Conservation (phyloP, 2,113 vertebrate species). For the Tylochromis polylepis region DNA sequence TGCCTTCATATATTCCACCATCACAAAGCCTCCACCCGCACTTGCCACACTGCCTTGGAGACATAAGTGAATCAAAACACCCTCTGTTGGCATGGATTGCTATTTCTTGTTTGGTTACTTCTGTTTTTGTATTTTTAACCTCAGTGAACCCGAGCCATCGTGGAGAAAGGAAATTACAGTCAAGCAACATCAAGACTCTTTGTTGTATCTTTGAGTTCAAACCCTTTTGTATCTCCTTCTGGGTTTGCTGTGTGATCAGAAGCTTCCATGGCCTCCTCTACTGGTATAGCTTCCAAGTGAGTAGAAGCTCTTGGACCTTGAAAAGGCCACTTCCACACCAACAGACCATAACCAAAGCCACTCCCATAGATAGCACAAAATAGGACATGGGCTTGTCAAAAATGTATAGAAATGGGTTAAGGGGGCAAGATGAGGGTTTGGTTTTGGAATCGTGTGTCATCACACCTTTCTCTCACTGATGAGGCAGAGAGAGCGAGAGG, state of each 20-base stretch:
- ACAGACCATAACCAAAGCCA: constrained; percentile 25
- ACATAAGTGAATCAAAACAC: constrained; percentile 26
- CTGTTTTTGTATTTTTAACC: constrained; percentile 43
- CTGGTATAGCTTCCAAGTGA: not conserved
- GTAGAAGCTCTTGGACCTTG: not conserved
- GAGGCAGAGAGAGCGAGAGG: constrained; percentile 61
- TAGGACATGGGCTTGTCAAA: constrained; percentile 54
- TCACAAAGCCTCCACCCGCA: not conserved
- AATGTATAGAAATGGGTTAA: constrained; percentile 52
- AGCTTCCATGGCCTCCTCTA: constrained; percentile 1
- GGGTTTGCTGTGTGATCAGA: constrained; percentile 22
- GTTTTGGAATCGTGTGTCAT: constrained; percentile 54
- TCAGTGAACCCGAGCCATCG: constrained; percentile 1
- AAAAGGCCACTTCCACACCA: constrained; percentile 21
- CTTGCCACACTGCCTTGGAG: constrained; percentile 33
- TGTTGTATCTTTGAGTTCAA: constrained; percentile 16
- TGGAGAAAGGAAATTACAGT: constrained; percentile 1
- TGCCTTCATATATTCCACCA: constrained; percentile 18
- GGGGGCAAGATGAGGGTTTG: constrained; percentile 49
- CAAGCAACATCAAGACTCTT: constrained; percentile 10
- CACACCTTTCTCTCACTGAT: constrained; percentile 56
- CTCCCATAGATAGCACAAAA: constrained; percentile 54
- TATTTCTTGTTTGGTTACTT: constrained; percentile 31
- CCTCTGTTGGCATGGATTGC: constrained; percentile 1
- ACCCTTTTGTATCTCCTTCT: constrained; percentile 27